Conservation (phyloP, 2,888 invertebrate genomes). For the Eledona agricola region DNA sequence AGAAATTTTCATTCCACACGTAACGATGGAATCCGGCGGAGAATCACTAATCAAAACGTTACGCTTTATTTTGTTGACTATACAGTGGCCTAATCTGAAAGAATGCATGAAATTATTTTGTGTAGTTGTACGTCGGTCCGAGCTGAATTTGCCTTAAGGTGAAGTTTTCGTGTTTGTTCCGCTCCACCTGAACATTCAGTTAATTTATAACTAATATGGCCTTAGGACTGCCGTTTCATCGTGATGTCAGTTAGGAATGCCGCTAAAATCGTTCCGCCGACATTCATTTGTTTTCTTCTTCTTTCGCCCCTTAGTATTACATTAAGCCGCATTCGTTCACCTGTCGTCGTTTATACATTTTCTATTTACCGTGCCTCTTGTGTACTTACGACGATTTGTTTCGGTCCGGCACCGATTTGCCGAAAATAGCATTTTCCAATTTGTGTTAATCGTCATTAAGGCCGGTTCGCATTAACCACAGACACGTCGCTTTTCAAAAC, state of each 20-base stretch:
- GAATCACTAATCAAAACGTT: constrained; percentile 10
- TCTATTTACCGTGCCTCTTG: no score
- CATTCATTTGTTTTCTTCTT: no score
- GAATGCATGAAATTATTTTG: constrained; percentile 38
- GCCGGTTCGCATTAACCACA: no score
- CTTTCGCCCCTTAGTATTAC: no score
- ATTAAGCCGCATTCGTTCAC: no score
- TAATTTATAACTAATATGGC: constrained; percentile 35
- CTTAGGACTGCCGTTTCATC: constrained; percentile 23
- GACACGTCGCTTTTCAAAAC: no score
- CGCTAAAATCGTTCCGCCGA: constrained; percentile 29
- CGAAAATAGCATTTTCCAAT: no score
- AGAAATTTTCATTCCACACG: constrained; percentile 6
- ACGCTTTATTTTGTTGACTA: constrained; percentile 25
- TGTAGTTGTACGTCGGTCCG: constrained; percentile 13
- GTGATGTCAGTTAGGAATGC: constrained; percentile 15
- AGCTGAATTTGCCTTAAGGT: constrained; percentile 22
- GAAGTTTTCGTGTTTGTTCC: constrained; percentile 37
- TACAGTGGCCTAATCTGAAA: constrained; percentile 33
- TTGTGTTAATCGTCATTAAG: no score
- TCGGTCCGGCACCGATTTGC: no score
- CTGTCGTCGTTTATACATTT: no score
- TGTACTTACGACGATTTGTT: no score
- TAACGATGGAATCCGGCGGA: neutral
- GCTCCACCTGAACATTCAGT: constrained; percentile 36